Base-by-base conservation (phyloP, 1,140 invertebrate species). In the Rhysida immarginata region DNA sequence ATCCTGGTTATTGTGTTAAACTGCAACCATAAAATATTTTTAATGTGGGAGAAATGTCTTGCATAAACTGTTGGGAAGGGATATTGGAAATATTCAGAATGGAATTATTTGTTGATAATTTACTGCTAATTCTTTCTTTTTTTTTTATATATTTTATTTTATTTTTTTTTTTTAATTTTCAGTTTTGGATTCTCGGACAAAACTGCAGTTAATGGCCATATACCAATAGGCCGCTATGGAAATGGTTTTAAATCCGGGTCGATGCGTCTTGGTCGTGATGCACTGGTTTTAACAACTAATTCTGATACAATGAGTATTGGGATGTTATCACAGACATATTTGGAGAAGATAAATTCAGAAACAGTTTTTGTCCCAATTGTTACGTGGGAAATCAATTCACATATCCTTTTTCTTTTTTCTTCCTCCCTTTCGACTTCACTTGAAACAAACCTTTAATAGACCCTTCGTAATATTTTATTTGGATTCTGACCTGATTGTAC, bases 231-330 rank as follows among this genome's bases (percentile, higher is more conserved):
- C 2, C 13, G 49, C 5, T 51, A 51, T 26, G 49, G 49, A 11
- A 51, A 51, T 26, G 49, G 49, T 8, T 51, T 51, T 51, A 51
- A 51, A 51, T 51, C 49, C 13, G 49, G 49, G 20, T 25, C 13
- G 5, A 51, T 51, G 49, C 23, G 49, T 11, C 13, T 51, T 16
- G 49, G 24, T 11, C 3, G 26, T 11, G 49, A 51, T 51, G 49
- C 49, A 13, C 13, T 51, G 23, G 49, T 51, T 25, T 51, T 51
- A 8, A 51, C 49, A 16, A 3, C 8, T 16, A 21, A 51, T 11
- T 3, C 3, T 3, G 26, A 26, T 3, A 51, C 49, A 16, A 51
- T 51, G 49, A 25, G 13, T 24, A 25, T 51, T 51, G 49, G 49
- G 13, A 11, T 51, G 3, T 20, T 51, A 5, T 51, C 49, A 5